Conservation (phyloP, 2,797 vertebrate species). For the Naso thynnoides region DNA sequence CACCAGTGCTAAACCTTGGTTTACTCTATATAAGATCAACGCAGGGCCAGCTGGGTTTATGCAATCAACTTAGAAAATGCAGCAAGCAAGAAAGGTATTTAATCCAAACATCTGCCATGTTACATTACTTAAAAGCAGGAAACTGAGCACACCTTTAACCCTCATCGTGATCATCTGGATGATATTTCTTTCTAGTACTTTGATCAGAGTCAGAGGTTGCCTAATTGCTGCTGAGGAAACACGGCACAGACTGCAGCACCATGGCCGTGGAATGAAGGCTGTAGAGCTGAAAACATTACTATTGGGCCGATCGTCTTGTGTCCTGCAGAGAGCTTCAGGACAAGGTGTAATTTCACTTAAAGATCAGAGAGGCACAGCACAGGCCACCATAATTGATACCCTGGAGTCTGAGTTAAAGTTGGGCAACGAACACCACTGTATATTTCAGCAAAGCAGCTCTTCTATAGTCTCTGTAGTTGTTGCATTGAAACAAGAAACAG, state of each 20-base stretch:
- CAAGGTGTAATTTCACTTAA: conserved; percentile 61
- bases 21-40: not conserved
- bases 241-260: not conserved
- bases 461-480: not conserved
- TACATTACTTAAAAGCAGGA: not conserved
- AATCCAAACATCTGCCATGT: not conserved
- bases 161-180: not conserved
- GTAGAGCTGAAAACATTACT: conserved; percentile 24
- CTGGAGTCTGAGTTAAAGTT: conserved; percentile 53
- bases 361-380: conserved; percentile 59
- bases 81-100: not conserved
- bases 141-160: not conserved
- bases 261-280: conserved; percentile 14
- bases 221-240: not conserved
- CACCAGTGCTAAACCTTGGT: not conserved
- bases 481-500: conserved; percentile 14
- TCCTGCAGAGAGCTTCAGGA: conserved; percentile 55
- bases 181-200: not conserved
- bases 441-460: conserved; percentile 11
- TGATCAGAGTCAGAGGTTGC: not conserved
- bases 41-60: not conserved
- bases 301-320: conserved; percentile 19
- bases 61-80: not conserved
- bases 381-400: conserved; percentile 51
- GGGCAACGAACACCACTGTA: conserved; percentile 35